A percentile compares a stretch with the other conserved stretches of the same genome.
Evolutionary conservation across 2,888 invertebrate genomes (phyloP).

Genomic region (Ectemnius cavifrons): DNA sequence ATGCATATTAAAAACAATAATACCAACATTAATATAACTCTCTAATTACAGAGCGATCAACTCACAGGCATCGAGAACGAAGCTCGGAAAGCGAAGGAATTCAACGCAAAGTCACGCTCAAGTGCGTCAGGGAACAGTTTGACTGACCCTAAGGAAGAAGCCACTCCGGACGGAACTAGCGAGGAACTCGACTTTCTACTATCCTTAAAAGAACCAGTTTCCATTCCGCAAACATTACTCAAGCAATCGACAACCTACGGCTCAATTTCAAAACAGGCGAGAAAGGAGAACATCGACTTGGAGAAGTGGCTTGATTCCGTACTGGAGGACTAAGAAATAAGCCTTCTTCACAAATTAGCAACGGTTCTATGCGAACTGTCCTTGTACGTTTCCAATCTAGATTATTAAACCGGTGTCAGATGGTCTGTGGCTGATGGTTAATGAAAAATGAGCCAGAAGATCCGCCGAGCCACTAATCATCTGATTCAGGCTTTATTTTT

Average conservation of each 20-base stretch:
- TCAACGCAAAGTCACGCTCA: constrained; percentile 24
- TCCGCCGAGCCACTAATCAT: too few species aligned
- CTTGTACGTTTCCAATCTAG: background rate
- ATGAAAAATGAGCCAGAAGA: too few species aligned
- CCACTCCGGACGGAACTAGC: constrained; percentile 31
- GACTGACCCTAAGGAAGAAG: constrained; percentile 4
- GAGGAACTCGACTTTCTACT: constrained; percentile 71
- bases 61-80: constrained; percentile 59
- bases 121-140: background rate
- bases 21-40: background rate
- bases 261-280: constrained; percentile 23
- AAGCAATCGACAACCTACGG: background rate
- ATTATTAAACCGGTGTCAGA: background rate
- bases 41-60: constrained; percentile 64
- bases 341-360: background rate
- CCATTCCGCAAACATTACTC: constrained; percentile 9
- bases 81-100: constrained; percentile 29
- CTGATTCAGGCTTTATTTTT: too few species aligned
- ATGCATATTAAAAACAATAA: background rate
- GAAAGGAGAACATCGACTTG: constrained; percentile 68
- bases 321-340: constrained; percentile 63
- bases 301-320: constrained; percentile 74
- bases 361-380: background rate
- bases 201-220: constrained; percentile 62
- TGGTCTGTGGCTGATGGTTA: too few species aligned